Base-by-base conservation (phyloP, 2,113 vertebrate genomes). In the Sclerurus mexicanus region DNA sequence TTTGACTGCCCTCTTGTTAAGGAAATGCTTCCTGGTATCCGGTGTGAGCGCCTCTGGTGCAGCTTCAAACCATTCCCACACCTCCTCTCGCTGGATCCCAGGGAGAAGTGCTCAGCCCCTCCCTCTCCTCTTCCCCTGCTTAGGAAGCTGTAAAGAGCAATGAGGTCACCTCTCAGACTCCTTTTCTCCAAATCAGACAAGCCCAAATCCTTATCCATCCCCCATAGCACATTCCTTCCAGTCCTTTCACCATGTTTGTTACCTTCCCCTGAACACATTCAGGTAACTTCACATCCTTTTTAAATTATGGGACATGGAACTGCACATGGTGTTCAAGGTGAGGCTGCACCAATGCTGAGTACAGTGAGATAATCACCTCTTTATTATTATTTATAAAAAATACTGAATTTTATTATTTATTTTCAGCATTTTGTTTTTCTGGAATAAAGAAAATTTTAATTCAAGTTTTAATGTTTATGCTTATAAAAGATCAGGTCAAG, bases 401-500 rank as follows among this genome's bases (percentile, higher is more conserved):
- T 33, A 35, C n/a, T 10, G 5, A 4, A 11, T 25, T 50, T 25
- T 67, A 28, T 68, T 53, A 27, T 71, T 71, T 86, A 21, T 67
- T 40, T 69, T 67, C 10, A 79, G 4, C 22, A 7, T 64, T 95
- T 93, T 95, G 15, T 49, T 80, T 94, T 95, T 82, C 79, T 89
- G 68, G 14, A 90, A 35, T 85, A 40, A 62, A 82, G 60, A 17
- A 58, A 37, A 27, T 83, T 92, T 82, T 78, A 37, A 24, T 75
- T 15, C 50, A 22, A 30, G 12, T 84, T 85, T 91, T 67, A 84
- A 28, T 82, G 5, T n/a, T 78, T 68, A 62, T 76, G 47, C 24
- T 93, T 95, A 82, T 89, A 63, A 91, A 93, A 93, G 59, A 44
- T 87, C 46, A 76, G 85, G 59, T 96, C 78, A 91, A 86, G 47